Conservation (phyloP, 2,797 vertebrate genomes). For the Schizothorax lantsangensis region DNA sequence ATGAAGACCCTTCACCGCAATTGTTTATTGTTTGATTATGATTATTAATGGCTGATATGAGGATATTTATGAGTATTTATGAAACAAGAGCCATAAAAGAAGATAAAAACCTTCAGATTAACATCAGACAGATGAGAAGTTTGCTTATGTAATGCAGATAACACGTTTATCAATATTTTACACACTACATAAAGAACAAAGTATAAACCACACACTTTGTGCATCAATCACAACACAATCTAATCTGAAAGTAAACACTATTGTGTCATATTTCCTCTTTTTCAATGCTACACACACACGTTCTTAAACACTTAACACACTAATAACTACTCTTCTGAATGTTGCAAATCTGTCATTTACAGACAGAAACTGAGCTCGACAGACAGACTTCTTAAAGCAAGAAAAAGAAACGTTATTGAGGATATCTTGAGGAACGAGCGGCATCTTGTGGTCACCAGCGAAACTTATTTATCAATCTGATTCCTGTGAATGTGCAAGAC, state of each 20-base stretch:
- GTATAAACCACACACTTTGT: neutral
- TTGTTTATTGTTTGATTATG: neutral
- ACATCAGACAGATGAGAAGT: too few species aligned
- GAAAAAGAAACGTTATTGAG: neutral
- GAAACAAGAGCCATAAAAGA: neutral
- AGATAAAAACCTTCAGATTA: neutral
- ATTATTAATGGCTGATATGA: conserved; percentile 7
- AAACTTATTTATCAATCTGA: neutral
- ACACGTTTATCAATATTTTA: neutral
- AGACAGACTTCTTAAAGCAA: neutral
- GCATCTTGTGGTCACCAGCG: neutral
- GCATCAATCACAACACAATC: neutral
- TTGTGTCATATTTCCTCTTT: neutral
- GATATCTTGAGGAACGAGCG: neutral
- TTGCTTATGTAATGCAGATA: neutral
- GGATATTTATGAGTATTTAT: conserved; percentile 7
- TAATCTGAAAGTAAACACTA: neutral
- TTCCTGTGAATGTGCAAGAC: too few species aligned
- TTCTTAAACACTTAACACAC: neutral
- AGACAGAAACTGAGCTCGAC: neutral
- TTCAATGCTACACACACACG: neutral
- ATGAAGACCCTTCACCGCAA: neutral
- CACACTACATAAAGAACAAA: neutral
- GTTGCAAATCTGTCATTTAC: neutral
- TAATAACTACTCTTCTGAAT: neutral